These are phyloP conservation scores for Pantherophis alleghaniensis DNA, from an alignment of 2,797 vertebrate species.

Conservation along the genomic window DNA sequence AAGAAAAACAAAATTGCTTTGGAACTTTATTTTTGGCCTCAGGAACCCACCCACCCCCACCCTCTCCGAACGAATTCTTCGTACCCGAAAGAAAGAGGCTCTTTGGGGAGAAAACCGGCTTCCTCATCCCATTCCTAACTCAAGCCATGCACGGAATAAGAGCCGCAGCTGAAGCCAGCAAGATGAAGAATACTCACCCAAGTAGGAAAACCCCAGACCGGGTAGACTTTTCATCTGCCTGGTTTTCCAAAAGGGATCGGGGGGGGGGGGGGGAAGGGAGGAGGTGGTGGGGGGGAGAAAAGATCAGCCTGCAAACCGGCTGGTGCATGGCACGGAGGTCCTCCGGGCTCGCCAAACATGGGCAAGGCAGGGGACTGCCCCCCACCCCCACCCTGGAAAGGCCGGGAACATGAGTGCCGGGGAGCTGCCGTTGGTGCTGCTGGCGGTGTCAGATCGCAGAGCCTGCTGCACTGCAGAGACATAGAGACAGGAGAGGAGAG, in stretches of 20 bases:
- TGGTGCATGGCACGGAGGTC: not conserved
- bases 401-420: constrained; percentile 15
- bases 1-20: not conserved
- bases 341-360: constrained; percentile 38
- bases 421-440: not conserved
- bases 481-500: constrained; percentile 7
- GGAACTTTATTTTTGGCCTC: not conserved
- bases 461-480: constrained; percentile 52
- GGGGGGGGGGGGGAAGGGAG: not conserved
- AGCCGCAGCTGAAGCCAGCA: not conserved
- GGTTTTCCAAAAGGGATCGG: constrained; percentile 33
- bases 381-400: constrained; percentile 12
- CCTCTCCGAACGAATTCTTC: too few relatives aligned
- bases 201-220: constrained; percentile 58
- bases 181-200: constrained; percentile 60
- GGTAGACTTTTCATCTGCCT: constrained; percentile 60
- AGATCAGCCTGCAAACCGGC: constrained; percentile 23
- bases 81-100: not conserved
- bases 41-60: too few relatives aligned
- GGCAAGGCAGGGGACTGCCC: constrained; percentile 24
- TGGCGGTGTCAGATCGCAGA: constrained; percentile 36
- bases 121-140: not conserved
- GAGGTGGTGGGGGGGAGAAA: not conserved
- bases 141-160: not conserved
- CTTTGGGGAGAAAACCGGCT: not conserved